Conservation (phyloP, 2,797 vertebrate species). For the Sylvilagus floridanus region DNA sequence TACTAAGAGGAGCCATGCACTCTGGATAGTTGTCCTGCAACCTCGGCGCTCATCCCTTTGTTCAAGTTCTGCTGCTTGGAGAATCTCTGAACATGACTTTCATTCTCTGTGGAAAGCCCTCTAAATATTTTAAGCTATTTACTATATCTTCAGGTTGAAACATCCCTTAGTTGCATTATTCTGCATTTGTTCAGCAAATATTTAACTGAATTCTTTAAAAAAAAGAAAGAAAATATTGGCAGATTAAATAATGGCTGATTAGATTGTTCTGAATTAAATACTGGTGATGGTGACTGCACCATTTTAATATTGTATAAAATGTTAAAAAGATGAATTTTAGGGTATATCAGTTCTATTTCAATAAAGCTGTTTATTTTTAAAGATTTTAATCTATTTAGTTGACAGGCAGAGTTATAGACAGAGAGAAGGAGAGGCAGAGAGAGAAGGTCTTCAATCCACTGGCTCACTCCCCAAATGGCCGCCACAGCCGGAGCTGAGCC, state of each 20-base stretch:
- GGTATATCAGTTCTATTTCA: not conserved
- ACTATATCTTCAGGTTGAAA: slow-evolving; percentile 6
- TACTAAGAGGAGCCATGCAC: not conserved
- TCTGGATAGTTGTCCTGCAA: not conserved
- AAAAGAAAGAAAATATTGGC: too few relatives aligned
- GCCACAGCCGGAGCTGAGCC: too few relatives aligned
- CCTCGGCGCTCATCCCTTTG: not conserved
- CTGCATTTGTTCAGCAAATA: slow-evolving; percentile 76
- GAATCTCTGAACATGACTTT: not conserved
- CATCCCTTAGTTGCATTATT: slow-evolving; percentile 11
- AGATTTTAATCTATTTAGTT: too few relatives aligned
- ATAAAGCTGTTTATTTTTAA: too few relatives aligned
- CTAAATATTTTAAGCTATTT: not conserved
- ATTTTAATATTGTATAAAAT: not conserved
- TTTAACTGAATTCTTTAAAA: slow-evolving; percentile 67
- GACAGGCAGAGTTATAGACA: too few relatives aligned
- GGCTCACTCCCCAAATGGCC: too few relatives aligned
- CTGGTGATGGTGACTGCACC: not conserved
- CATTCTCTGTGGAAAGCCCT: not conserved
- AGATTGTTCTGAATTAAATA: not conserved
- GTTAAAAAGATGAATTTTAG: not conserved
- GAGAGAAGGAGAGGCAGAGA: too few relatives aligned
- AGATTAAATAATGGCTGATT: not conserved
- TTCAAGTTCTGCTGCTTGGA: not conserved
- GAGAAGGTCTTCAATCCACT: too few relatives aligned